Evolutionary conservation across 2,113 vertebrate species (phyloP).

Genomic region (Picathartes gymnocephalus): DNA sequence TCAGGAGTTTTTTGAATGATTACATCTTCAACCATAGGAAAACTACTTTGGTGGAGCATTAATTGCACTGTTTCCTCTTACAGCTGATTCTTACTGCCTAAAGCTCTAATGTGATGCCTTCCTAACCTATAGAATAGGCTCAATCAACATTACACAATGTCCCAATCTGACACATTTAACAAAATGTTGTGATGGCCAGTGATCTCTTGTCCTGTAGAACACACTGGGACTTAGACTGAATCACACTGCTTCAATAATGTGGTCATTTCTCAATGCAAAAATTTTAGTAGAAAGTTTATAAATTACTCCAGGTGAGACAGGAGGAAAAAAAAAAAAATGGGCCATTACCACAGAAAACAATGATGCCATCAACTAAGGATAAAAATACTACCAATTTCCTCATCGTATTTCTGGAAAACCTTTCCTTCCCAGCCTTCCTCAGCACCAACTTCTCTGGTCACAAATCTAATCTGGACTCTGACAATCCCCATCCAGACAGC

Average conservation of each 20-base stretch:
- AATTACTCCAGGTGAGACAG: neutral
- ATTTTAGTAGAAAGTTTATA: neutral
- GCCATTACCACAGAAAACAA: neutral
- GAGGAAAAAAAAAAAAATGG: accelerated
- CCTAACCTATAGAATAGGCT: accelerated
- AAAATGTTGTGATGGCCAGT: neutral
- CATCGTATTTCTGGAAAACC: neutral
- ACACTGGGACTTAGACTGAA: neutral
- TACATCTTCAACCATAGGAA: neutral
- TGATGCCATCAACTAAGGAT: neutral
- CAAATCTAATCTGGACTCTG: neutral
- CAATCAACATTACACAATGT: neutral
- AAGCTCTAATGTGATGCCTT: neutral
- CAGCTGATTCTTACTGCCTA: neutral
- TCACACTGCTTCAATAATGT: neutral
- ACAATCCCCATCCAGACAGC: neutral
- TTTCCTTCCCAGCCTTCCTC: neutral
- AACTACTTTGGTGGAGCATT: neutral
- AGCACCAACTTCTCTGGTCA: neutral
- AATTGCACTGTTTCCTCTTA: neutral
- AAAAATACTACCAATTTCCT: neutral
- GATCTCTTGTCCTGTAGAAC: neutral
- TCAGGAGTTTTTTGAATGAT: neutral
- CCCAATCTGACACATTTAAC: neutral
- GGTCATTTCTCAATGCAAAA: neutral